Evolutionary conservation across 2,797 vertebrate species (phyloP).

Genomic region (Eulemur albifrons): DNA sequence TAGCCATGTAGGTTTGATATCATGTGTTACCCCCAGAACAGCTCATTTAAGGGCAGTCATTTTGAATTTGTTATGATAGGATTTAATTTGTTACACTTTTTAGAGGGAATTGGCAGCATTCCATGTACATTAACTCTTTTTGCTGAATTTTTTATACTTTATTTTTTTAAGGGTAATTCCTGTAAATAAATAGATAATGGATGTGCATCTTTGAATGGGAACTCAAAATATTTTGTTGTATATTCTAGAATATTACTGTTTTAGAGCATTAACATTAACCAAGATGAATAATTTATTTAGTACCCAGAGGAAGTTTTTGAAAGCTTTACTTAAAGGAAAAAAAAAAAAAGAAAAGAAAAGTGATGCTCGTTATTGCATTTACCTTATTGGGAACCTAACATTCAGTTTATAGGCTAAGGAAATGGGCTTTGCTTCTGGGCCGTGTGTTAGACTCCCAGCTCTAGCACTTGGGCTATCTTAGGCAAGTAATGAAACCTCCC

Average conservation of each 20-base stretch:
- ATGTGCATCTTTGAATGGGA: background rate
- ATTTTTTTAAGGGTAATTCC: background rate
- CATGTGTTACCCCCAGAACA: fast-evolving
- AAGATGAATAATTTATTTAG: background rate
- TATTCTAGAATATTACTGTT: background rate
- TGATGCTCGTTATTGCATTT: background rate
- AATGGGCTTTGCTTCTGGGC: background rate
- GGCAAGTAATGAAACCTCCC: background rate
- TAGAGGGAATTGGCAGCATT: background rate
- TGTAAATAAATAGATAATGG: background rate
- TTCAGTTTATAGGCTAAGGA: background rate
- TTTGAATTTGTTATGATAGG: background rate
- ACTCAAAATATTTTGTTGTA: background rate
- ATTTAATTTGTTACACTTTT: background rate
- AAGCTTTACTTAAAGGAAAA: background rate
- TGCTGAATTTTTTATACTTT: background rate
- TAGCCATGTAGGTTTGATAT: background rate
- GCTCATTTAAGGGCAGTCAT: too few relatives aligned
- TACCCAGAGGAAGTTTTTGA: background rate
- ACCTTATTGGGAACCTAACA: background rate
- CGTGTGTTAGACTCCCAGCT: background rate
- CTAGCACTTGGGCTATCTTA: background rate
- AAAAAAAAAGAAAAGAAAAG: background rate
- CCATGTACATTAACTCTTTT: background rate
- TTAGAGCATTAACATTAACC: background rate